Percentiles rank a stretch among this genome's conserved stretches.
These are phyloP conservation scores for Scleropages formosus DNA, from an alignment of 2,797 vertebrate species.

Conservation along the genomic window DNA sequence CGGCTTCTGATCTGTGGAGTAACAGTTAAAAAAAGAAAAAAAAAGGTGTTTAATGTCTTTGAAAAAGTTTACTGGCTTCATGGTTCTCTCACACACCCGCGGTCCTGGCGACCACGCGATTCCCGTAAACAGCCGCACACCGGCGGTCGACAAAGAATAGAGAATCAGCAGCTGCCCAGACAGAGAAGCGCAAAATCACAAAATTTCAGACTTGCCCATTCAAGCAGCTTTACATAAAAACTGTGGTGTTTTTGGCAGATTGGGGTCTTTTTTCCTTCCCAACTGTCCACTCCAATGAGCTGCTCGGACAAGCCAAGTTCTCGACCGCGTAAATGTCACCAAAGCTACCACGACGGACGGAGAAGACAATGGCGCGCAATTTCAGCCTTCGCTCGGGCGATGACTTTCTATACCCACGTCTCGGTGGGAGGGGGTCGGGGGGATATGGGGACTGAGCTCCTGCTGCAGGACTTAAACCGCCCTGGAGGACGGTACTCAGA, in stretches of 20 bases:
- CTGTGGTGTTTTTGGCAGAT: neutral
- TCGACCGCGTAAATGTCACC: neutral
- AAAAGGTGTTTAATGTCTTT: too few relatives aligned
- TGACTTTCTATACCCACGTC: neutral
- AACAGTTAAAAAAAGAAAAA: neutral
- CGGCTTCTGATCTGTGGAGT: neutral
- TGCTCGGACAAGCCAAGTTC: neutral
- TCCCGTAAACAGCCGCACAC: neutral
- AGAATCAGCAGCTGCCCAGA: neutral
- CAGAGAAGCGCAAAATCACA: neutral
- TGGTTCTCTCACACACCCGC: neutral
- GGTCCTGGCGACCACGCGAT: neutral
- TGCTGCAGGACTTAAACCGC: neutral
- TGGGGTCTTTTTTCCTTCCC: neutral
- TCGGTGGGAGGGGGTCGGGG: too few relatives aligned
- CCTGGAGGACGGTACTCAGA: neutral
- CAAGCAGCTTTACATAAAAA: neutral
- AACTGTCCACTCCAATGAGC: constrained; percentile 9
- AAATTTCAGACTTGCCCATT: neutral
- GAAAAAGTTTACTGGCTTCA: neutral
- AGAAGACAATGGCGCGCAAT: neutral
- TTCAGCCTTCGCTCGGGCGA: neutral
- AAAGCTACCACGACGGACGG: neutral
- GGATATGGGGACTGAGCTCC: neutral
- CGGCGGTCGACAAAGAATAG: neutral